Evolutionary conservation across 1,140 invertebrate species (phyloP).

Genomic region (Cepaea nemoralis): DNA sequence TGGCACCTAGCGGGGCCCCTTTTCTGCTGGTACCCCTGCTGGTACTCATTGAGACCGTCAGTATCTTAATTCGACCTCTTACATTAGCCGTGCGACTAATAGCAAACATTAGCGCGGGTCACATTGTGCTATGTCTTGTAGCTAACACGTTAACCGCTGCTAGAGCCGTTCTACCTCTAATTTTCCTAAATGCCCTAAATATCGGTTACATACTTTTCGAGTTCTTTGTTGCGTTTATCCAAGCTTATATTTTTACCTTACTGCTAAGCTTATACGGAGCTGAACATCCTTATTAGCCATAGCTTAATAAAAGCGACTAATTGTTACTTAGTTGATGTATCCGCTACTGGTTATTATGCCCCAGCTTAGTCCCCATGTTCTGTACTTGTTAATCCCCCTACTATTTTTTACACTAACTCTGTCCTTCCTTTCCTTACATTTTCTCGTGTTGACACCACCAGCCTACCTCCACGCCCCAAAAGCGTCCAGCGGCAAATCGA

Average conservation of each 20-base stretch:
- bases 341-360: too few relatives aligned
- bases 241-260: slow-evolving; percentile 38
- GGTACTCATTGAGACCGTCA: slow-evolving; percentile 71
- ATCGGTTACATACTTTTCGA: slow-evolving; percentile 23
- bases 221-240: slow-evolving; percentile 17
- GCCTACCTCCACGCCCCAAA: too few relatives aligned
- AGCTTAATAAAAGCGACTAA: not conserved
- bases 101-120: slow-evolving; percentile 81
- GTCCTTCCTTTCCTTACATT: too few relatives aligned
- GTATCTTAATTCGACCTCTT: slow-evolving; percentile 75
- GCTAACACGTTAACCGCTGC: slow-evolving; percentile 65
- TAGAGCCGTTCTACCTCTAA: not conserved
- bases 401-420: too few relatives aligned
- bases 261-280: not conserved
- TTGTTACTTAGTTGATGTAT: not conserved
- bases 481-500: too few relatives aligned
- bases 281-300: slow-evolving; percentile 9
- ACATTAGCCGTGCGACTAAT: slow-evolving; percentile 78
- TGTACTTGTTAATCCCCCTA: too few relatives aligned
- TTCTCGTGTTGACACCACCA: too few relatives aligned
- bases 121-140: slow-evolving; percentile 76
- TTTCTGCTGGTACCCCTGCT: slow-evolving; percentile 73
- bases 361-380: too few relatives aligned
- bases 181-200: not conserved
- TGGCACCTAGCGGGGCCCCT: slow-evolving; percentile 72